These are phyloP conservation scores for Phasianus colchicus DNA, from an alignment of 2,113 vertebrate species.

Conservation along the genomic window DNA sequence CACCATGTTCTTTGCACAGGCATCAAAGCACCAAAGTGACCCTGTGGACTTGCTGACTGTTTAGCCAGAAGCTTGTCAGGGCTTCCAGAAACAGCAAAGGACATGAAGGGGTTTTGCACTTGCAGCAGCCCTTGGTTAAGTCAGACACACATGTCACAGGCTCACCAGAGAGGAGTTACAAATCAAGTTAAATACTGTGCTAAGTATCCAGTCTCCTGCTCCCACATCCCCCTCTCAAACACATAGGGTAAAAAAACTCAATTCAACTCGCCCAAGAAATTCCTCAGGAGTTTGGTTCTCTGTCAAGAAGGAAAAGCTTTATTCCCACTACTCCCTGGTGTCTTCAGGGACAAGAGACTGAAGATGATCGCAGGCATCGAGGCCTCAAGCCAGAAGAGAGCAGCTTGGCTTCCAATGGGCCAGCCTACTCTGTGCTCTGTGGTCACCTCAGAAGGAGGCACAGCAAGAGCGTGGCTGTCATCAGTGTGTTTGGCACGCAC, in stretches of 20 bases:
- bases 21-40: background rate
- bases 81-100: background rate
- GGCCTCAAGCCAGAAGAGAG: background rate
- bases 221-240: too few relatives aligned
- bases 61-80: constrained; percentile 8
- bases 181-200: background rate
- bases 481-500: fast-evolving
- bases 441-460: background rate
- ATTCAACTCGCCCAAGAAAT: background rate
- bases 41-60: background rate
- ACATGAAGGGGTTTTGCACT: background rate
- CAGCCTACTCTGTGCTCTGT: fast-evolving
- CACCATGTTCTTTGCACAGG: constrained; percentile 8
- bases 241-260: background rate
- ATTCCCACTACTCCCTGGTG: background rate
- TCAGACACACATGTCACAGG: background rate
- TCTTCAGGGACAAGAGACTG: background rate
- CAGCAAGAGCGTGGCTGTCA: background rate
- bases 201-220: background rate
- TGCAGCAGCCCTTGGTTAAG: background rate
- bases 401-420: background rate
- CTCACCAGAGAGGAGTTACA: background rate
- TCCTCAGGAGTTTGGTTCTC: background rate
- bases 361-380: background rate
- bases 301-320: background rate